Evolutionary conservation across 1,140 invertebrate species (phyloP).

Genomic region (Atta colombica): DNA sequence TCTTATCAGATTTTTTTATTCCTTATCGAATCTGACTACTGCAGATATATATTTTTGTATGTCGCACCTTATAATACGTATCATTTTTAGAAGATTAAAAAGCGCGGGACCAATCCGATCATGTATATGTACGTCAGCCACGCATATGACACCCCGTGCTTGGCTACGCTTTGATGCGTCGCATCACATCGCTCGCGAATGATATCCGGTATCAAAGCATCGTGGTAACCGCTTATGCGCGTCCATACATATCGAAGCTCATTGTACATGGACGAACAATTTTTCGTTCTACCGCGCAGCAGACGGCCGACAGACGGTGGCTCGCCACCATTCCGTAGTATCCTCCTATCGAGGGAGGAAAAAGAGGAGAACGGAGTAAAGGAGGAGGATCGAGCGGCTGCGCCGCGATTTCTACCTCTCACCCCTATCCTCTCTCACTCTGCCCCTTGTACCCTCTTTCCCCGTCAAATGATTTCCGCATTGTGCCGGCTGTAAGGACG

Average conservation of each 20-base stretch:
- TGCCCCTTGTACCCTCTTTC: background rate
- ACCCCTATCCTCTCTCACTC: background rate
- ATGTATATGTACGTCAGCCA: background rate
- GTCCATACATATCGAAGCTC: slow-evolving; percentile 45
- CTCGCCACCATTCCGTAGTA: slow-evolving; percentile 9
- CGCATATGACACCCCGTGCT: background rate
- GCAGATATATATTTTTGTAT: background rate
- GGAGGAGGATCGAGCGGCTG: slow-evolving; percentile 9
- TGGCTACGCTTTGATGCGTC: slow-evolving; percentile 34
- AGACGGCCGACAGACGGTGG: slow-evolving; percentile 54
- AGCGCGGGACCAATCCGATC: slow-evolving; percentile 16
- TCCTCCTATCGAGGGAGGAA: slow-evolving; percentile 20
- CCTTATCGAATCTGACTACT: background rate
- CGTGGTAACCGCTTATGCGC: slow-evolving; percentile 9
- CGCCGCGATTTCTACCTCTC: slow-evolving; percentile 28
- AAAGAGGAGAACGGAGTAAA: slow-evolving; percentile 12
- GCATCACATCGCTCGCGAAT: background rate
- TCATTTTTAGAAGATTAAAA: slow-evolving; percentile 37
- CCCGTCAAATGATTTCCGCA: slow-evolving; percentile 77
- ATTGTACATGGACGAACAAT: slow-evolving; percentile 60
- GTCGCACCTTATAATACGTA: slow-evolving; percentile 5
- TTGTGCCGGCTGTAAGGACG: slow-evolving; percentile 78
- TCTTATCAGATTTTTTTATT: background rate
- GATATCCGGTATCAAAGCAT: slow-evolving; percentile 60
- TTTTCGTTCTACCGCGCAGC: slow-evolving; percentile 51